Evolutionary conservation across 2,888 invertebrate genomes (phyloP), one percentile per base, ranked within the genome.

Genomic region (Toxonevra muliebris): DNA sequence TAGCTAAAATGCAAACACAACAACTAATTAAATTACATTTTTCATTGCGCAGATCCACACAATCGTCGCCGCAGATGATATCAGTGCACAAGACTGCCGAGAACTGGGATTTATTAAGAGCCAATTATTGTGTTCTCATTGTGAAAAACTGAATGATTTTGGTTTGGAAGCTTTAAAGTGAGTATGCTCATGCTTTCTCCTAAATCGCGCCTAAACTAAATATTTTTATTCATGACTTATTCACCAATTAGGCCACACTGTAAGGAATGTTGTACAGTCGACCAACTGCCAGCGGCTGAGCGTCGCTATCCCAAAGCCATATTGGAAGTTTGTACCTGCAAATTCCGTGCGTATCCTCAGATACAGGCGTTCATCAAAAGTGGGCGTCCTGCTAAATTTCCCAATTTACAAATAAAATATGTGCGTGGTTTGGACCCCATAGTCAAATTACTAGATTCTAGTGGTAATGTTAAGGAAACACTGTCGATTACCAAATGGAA

Each of bases 401-500:
- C 95, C 43, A 97, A 97, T 84, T 88, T 99, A 66, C 91, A 92
- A 84, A 93, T 98, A 58, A 93, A 94, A 80, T 98, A 98, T 81
- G 93, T 96, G 0, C 89, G 97, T 70, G 98, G 98, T 7, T 87
- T 97, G 65, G 96, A 98, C 86, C 98, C 98, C 0, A 91, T 95
- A 71, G 96, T 99, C 57, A 95, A 96, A 82, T 87, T 99, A 61
- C 88, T 95, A 75, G 95, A 97, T 81, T 91, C 91, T 70, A 92
- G 92, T 77, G 94, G 93, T 43, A 91, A 93, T 80, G 90, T 95
- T 1, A 90, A 91, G 82, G 96, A 97, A 82, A 91, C 93, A 20
- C 89, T 98, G 41, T 97, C 97, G 62, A 97, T 99, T 80, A 96
- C 97, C 77, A 97, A 97, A 82, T 98, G 98, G 98, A 95, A 98